Percentiles rank a stretch among this genome's conserved stretches.
phyloP scores from a whole-genome alignment of 2,797 vertebrate species.

The Trachops cirrhosus region DNA sequence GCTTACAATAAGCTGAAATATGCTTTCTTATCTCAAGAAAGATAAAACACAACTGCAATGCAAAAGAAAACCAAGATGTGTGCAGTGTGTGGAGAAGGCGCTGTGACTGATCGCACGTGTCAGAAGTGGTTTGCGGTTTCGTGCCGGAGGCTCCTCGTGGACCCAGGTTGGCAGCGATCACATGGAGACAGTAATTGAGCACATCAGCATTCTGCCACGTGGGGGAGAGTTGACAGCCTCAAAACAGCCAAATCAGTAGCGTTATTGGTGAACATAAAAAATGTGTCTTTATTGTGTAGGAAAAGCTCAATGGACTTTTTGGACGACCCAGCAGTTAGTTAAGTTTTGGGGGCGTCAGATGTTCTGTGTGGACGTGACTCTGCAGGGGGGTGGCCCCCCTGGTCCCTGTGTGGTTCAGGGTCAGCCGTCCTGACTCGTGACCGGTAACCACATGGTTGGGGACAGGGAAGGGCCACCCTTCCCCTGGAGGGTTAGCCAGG shows the following conservation, averaged over 20 bases:
- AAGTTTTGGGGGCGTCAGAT: neutral
- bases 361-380: neutral
- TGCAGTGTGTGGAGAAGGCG: neutral
- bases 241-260: neutral
- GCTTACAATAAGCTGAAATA: no score
- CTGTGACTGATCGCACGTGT: neutral
- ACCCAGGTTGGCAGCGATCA: neutral
- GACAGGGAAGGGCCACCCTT: neutral
- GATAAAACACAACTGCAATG: neutral
- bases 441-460: neutral
- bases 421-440: neutral
- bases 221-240: neutral
- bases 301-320: neutral
- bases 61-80: no score
- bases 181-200: neutral
- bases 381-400: neutral
- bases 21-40: neutral
- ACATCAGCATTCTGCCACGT: no score
- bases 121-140: no score
- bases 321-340: neutral
- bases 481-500: fast-evolving
- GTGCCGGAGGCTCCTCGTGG: no score
- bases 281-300: neutral
- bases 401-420: neutral
- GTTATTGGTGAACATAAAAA: neutral